These are phyloP conservation scores for Pyrochroa serraticornis DNA, from an alignment of 2,888 invertebrate species.

Conservation along the genomic window DNA sequence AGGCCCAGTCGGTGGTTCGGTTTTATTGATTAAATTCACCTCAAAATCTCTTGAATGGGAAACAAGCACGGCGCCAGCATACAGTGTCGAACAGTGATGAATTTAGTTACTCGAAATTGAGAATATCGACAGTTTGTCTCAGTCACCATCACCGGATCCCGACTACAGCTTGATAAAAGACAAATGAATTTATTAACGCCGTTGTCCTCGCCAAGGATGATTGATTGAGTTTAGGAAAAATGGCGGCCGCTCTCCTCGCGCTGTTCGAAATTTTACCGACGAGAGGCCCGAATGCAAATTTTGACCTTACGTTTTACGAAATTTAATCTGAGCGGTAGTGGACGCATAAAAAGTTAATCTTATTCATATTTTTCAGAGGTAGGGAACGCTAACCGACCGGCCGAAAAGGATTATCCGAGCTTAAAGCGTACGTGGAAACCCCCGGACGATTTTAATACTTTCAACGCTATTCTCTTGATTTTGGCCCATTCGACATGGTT, in stretches of 20 bases:
- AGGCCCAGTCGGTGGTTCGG: too few species aligned
- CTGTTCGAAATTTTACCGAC: background rate
- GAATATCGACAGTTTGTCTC: too few species aligned
- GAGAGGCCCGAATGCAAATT: background rate
- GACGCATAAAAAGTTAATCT: background rate
- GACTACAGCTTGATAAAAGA: background rate
- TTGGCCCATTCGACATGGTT: slow-evolving; percentile 21
- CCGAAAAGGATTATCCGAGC: slow-evolving; percentile 19
- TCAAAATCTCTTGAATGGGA: too few species aligned
- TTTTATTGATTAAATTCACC: too few species aligned
- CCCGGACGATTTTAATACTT: slow-evolving; percentile 23
- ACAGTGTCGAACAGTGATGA: too few species aligned
- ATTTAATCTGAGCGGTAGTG: background rate
- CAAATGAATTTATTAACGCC: slow-evolving; percentile 21
- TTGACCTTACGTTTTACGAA: background rate
- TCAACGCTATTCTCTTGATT: slow-evolving; percentile 19
- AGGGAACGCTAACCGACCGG: slow-evolving; percentile 13
- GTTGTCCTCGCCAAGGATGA: slow-evolving; percentile 14
- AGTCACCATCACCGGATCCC: too few species aligned
- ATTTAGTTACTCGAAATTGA: too few species aligned
- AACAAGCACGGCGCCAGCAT: too few species aligned
- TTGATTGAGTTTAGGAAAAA: slow-evolving; percentile 9
- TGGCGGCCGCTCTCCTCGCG: background rate
- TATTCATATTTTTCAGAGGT: slow-evolving; percentile 10
- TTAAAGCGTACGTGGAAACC: slow-evolving; percentile 19